These are phyloP conservation scores for Crypturellus tataupa DNA, from an alignment of 2,797 vertebrate species.

Conservation along the genomic window DNA sequence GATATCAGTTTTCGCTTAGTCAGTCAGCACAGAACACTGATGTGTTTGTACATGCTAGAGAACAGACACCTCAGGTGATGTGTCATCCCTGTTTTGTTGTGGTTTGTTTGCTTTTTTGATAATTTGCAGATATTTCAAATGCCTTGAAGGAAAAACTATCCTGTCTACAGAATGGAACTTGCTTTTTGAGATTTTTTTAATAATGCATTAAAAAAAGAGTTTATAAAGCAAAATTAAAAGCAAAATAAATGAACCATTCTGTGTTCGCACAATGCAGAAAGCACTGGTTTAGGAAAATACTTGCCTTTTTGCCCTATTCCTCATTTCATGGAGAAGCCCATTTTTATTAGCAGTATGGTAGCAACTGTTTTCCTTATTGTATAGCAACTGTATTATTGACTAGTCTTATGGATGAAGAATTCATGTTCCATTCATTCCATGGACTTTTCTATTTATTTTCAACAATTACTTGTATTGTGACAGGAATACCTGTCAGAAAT, in stretches of 20 bases:
- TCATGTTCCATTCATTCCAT: not conserved
- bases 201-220: not conserved
- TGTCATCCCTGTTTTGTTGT: not conserved
- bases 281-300: not conserved
- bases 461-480: not conserved
- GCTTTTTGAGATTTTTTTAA: not conserved
- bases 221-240: not conserved
- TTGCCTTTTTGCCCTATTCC: not conserved
- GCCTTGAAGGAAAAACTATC: not conserved
- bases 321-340: not conserved
- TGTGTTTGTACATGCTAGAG: not conserved
- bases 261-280: not conserved
- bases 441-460: not conserved
- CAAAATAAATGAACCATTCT: not conserved
- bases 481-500: not conserved
- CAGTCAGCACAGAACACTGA: not conserved
- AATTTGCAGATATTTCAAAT: not conserved
- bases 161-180: not conserved
- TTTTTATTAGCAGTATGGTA: not conserved
- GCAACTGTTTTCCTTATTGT: not conserved
- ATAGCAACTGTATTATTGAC: not conserved
- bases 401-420: not conserved
- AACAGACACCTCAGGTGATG: not conserved
- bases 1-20: not conserved
- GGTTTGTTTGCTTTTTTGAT: not conserved